Evolutionary conservation across 1,140 invertebrate species (phyloP).

Genomic region (Coboldia fuscipes): DNA sequence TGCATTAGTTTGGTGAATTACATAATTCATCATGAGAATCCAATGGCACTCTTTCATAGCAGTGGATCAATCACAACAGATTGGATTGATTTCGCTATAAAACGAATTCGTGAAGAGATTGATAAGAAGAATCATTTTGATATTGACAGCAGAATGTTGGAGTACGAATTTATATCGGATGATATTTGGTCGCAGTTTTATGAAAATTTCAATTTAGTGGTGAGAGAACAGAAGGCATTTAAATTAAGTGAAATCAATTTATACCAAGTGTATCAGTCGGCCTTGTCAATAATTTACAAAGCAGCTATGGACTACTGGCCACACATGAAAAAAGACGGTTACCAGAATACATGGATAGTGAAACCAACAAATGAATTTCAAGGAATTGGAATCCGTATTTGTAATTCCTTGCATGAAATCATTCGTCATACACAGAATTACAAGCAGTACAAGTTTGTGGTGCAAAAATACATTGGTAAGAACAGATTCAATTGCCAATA

Average conservation of each 20-base stretch:
- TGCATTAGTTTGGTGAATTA: slow-evolving; percentile 45
- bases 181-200: slow-evolving; percentile 76
- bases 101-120: slow-evolving; percentile 52
- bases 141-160: slow-evolving; percentile 64
- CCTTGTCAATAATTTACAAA: slow-evolving; percentile 20
- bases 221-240: slow-evolving; percentile 36
- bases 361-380: slow-evolving; percentile 87
- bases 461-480: slow-evolving; percentile 88
- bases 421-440: slow-evolving; percentile 31
- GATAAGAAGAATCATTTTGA: slow-evolving; percentile 58
- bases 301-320: slow-evolving; percentile 43
- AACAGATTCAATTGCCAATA: background rate
- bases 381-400: slow-evolving; percentile 70
- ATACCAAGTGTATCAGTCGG: slow-evolving; percentile 20
- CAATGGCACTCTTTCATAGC: slow-evolving; percentile 26
- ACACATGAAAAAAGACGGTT: slow-evolving; percentile 61
- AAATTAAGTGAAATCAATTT: slow-evolving; percentile 14
- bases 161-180: slow-evolving; percentile 46
- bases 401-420: slow-evolving; percentile 76
- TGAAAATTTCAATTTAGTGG: slow-evolving; percentile 45
- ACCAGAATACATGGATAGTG: slow-evolving; percentile 81
- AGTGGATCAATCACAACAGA: slow-evolving; percentile 45
- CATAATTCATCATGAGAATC: slow-evolving; percentile 50
- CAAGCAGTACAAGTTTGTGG: slow-evolving; percentile 62
- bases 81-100: slow-evolving; percentile 57